phyloP scores from a whole-genome alignment of 2,888 invertebrate genomes.

The Theodoxus fluviatilis region DNA sequence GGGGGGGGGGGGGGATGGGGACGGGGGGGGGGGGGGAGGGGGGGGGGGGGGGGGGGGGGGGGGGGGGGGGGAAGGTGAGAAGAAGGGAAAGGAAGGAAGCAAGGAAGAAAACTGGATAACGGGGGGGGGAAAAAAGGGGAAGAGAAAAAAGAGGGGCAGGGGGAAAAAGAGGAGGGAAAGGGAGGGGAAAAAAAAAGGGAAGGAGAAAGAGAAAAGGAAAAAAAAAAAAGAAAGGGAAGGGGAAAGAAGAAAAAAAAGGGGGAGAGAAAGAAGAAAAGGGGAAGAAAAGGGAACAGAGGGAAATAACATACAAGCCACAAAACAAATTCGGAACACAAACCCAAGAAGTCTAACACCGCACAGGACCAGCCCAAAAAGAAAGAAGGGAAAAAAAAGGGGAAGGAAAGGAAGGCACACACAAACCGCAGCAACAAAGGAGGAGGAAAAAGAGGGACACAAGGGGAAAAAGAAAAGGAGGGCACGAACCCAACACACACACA shows the following conservation, averaged over 20 bases:
- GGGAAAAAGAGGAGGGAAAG: not conserved
- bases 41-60: not conserved
- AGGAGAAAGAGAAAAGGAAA: not conserved
- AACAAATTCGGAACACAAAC: no score
- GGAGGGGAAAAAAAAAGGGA: not conserved
- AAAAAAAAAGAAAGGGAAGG: not conserved
- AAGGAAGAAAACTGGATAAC: not conserved
- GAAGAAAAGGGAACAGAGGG: not conserved
- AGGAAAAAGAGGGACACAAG: no score
- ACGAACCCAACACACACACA: no score
- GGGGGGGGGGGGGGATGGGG: not conserved
- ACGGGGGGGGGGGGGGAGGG: not conserved
- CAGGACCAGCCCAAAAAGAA: no score
- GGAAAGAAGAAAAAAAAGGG: not conserved
- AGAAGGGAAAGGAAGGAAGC: not conserved
- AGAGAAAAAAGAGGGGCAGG: not conserved
- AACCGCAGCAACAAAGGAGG: no score
- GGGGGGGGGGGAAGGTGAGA: not conserved
- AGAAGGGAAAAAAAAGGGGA: no score
- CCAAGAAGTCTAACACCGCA: no score
- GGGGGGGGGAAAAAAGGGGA: not conserved
- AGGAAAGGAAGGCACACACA: no score
- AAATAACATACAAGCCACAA: no score
- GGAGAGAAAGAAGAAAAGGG: not conserved
- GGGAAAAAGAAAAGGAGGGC: no score